Evolutionary conservation across 2,113 vertebrate genomes (phyloP), one percentile per base, ranked within the genome.

Genomic region (Rhinopomastus cyanomelas): DNA sequence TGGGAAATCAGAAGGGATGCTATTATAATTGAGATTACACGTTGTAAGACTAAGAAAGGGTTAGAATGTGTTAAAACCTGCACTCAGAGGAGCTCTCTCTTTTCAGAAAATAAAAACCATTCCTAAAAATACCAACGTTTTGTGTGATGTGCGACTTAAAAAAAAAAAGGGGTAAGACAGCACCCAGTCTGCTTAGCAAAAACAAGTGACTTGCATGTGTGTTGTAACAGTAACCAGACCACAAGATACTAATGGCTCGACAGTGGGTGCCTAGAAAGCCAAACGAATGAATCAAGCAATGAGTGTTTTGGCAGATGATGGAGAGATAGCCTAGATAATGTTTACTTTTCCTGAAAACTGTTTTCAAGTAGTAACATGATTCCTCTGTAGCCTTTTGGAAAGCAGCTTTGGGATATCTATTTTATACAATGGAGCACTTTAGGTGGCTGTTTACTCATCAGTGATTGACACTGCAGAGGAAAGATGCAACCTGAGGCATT

Each of bases 271-370:
- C 57, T 81, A 94, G 95, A 90, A 83, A 85, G 81, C 22, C 85
- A 92, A 95, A 95, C 53, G 66, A 90, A 95, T 78, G 55, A 89
- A 95, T 74, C 21, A 75, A 94, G 61, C 91, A 90, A 64, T 86
- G 11, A 91, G 39, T 55, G 46, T 78, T 91, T 91, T 84, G 80
- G 80, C 77, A 95, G 85, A 94, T 84, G 79, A 87, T 55, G 73
- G 69, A 92, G 65, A 66, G 42, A 80, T 53, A 94, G 75, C 15
- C 71, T 72, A 85, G 89, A 67, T 60, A 51, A 77, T 77, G 23
- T 90, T 96, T 90, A 64, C 74, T 89, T 96, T 65, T 56, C 86
- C 77, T 95, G 74, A 94, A 83, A 36, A 49, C 64, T 76, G 67
- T 12, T 88, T 96, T 91, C 92, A 94, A 88, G 92, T 93, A 95